A percentile compares a stretch with the other conserved stretches of the same genome.
These are phyloP conservation scores for Kryptolebias marmoratus DNA, from an alignment of 2,113 vertebrate genomes.

Conservation along the genomic window DNA sequence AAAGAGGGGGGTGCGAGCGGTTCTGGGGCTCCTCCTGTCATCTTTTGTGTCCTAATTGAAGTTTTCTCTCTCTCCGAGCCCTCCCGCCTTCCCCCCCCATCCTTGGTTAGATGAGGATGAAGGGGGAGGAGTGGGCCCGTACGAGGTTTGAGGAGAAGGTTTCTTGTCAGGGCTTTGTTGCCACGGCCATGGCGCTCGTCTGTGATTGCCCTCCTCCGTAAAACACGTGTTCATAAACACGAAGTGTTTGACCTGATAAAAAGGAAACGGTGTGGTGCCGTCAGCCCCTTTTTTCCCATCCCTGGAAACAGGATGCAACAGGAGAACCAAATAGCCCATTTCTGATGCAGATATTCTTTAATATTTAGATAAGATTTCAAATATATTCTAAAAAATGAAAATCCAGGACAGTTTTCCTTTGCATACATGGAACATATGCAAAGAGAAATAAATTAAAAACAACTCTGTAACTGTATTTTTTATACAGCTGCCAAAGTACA, in stretches of 20 bases:
- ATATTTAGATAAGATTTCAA: not conserved
- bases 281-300: conserved; percentile 7
- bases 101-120: conserved; percentile 36
- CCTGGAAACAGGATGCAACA: conserved; percentile 30
- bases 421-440: not conserved
- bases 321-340: conserved; percentile 8
- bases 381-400: not conserved
- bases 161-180: conserved; percentile 63
- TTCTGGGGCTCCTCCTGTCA: conserved; percentile 62
- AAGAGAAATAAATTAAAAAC: not conserved
- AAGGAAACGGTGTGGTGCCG: conserved; percentile 11
- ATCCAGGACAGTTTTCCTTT: not conserved
- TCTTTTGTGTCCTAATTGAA: conserved; percentile 83
- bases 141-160: conserved; percentile 45
- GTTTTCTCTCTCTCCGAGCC: conserved; percentile 72
- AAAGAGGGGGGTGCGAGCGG: conserved; percentile 24
- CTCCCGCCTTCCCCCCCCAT: conserved; percentile 47
- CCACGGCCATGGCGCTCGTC: conserved; percentile 42
- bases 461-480: not conserved
- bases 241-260: conserved; percentile 19
- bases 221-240: conserved; percentile 35
- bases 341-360: not conserved
- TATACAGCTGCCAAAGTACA: not conserved
- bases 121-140: conserved; percentile 30
- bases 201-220: conserved; percentile 39